phyloP scores from a whole-genome alignment of 2,888 invertebrate genomes.

The Stenurella melanura region DNA sequence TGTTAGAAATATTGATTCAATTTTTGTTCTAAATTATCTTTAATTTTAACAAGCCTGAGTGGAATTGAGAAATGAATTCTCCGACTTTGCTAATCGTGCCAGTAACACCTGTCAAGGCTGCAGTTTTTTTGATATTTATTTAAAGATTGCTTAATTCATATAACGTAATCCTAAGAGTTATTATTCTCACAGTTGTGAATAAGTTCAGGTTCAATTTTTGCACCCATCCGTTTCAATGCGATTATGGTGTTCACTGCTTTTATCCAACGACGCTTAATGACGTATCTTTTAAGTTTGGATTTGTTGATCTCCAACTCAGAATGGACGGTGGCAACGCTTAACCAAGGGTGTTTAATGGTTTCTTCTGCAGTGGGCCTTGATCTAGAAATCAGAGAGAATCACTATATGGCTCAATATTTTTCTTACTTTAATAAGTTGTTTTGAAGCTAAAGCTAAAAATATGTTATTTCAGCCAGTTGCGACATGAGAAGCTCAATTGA shows the following conservation, averaged over 20 bases:
- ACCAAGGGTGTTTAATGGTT: conserved; percentile 87
- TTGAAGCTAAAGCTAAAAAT: not conserved
- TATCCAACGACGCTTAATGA: conserved; percentile 92
- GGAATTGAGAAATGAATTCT: no score
- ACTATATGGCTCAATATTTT: not conserved
- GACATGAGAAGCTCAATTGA: not conserved
- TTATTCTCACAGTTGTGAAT: conserved; percentile 53
- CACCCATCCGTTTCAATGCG: conserved; percentile 90
- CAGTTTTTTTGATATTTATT: conserved; percentile 4
- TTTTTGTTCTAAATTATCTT: no score
- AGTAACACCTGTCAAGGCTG: not conserved
- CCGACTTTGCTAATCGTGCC: no score
- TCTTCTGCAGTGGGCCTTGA: conserved; percentile 82
- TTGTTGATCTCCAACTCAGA: conserved; percentile 84
- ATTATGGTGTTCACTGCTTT: conserved; percentile 92
- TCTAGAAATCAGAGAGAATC: conserved; percentile 74
- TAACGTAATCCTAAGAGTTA: not conserved
- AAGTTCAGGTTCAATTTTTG: conserved; percentile 79
- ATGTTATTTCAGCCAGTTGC: no score
- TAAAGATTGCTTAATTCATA: conserved; percentile 20
- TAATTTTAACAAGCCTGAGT: no score
- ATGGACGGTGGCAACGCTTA: conserved; percentile 78
- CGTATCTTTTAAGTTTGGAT: conserved; percentile 88
- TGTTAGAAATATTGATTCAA: no score
- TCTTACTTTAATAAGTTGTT: not conserved